Percentiles rank a stretch among this genome's conserved stretches.
Evolutionary conservation across 2,888 invertebrate species (phyloP).

Genomic region (Amphipyra berbera): DNA sequence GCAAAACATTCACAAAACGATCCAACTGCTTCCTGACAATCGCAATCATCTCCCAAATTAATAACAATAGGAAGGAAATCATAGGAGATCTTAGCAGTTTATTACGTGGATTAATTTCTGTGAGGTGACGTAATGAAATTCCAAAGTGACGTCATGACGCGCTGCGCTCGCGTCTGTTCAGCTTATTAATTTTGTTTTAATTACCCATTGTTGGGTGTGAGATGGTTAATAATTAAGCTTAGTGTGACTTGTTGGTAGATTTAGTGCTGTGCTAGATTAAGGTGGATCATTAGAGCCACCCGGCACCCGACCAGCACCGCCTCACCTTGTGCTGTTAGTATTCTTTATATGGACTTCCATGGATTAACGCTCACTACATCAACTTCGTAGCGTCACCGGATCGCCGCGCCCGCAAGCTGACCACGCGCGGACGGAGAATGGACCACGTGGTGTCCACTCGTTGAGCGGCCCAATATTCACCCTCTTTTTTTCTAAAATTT

Average conservation of each 20-base stretch:
- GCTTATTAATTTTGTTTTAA: conserved; percentile 60
- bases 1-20: conserved; percentile 6
- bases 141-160: conserved; percentile 42
- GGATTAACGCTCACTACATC: too few relatives aligned
- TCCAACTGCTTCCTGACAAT: conserved; percentile 10
- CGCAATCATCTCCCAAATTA: conserved; percentile 31
- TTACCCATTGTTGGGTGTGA: conserved; percentile 42
- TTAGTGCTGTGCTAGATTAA: too few relatives aligned
- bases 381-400: too few relatives aligned
- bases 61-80: conserved; percentile 53
- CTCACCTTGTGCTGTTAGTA: too few relatives aligned
- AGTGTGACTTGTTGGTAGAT: not conserved
- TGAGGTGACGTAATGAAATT: conserved; percentile 57
- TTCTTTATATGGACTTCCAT: too few relatives aligned
- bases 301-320: too few relatives aligned
- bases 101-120: conserved; percentile 55
- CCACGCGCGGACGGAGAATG: too few relatives aligned
- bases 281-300: too few relatives aligned
- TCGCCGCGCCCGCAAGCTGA: too few relatives aligned
- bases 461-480: too few relatives aligned
- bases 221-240: conserved; percentile 31
- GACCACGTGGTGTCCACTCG: too few relatives aligned
- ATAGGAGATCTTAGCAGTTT: conserved; percentile 48
- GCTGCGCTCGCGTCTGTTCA: conserved; percentile 42
- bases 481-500: too few relatives aligned